A percentile compares a stretch with the other conserved stretches of the same genome.
Conservation (phyloP, 2,888 invertebrate species). For the Plagiodera versicolora region DNA sequence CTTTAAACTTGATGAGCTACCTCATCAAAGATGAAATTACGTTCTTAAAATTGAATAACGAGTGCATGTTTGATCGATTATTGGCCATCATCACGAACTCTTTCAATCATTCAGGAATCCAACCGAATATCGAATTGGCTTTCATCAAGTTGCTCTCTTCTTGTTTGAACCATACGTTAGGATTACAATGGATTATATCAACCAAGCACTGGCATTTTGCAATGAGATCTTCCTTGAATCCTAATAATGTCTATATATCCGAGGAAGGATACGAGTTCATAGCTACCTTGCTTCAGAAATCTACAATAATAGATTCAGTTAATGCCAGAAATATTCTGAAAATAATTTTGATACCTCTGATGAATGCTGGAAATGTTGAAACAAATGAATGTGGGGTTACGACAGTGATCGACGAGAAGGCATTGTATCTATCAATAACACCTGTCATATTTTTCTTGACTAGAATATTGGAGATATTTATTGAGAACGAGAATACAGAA, state of each 20-base stretch:
- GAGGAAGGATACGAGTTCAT: slow-evolving; percentile 69
- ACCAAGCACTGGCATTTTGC: slow-evolving; percentile 67
- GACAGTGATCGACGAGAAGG: slow-evolving; percentile 56
- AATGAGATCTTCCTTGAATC: slow-evolving; percentile 64
- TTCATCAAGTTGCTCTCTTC: slow-evolving; percentile 66
- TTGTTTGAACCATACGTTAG: slow-evolving; percentile 64
- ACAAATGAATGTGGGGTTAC: slow-evolving; percentile 27
- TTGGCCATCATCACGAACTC: slow-evolving; percentile 27
- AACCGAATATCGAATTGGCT: slow-evolving; percentile 67
- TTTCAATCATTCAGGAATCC: slow-evolving; percentile 44
- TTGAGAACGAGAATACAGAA: slow-evolving; percentile 51
- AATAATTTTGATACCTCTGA: slow-evolving; percentile 62
- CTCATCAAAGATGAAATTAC: slow-evolving; percentile 62
- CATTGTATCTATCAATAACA: slow-evolving; percentile 58
- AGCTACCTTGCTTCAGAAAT: slow-evolving; percentile 61
- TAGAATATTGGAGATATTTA: slow-evolving; percentile 55
- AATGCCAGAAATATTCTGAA: slow-evolving; percentile 61
- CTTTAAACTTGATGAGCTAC: slow-evolving; percentile 65
- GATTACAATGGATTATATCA: slow-evolving; percentile 67
- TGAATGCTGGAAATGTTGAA: slow-evolving; percentile 51
- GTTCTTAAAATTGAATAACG: slow-evolving; percentile 60
- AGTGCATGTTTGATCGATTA: slow-evolving; percentile 53
- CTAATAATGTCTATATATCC: slow-evolving; percentile 72
- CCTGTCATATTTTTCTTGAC: slow-evolving; percentile 62
- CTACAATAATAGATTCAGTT: slow-evolving; percentile 57